Base-by-base conservation (phyloP, 2,797 vertebrate genomes). In the Clarias laeviceps region DNA sequence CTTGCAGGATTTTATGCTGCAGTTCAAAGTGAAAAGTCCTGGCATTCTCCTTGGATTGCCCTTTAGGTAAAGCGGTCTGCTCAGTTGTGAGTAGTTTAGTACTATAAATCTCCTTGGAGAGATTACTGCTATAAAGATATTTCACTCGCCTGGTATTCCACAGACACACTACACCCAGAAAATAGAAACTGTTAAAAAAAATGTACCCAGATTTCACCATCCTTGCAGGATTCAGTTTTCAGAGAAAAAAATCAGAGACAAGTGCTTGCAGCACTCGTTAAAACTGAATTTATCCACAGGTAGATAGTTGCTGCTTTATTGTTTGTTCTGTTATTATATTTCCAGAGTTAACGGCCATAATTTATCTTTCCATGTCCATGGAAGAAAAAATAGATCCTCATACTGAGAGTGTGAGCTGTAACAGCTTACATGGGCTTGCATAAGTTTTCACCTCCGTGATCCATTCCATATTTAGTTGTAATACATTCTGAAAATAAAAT, bases 121-220 rank as follows among this genome's bases (percentile, higher is more conserved):
- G 45, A 64, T 80, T 45, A 18, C 34, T 50, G 61, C 34, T 40
- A 11, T 27, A 80, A 50, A 65, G 37, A 65, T 32, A 32, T 80
- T 80, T 20, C 24, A 27, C 34, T 45, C 32, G 9, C 37, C 61
- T 80, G 24, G 4, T 79, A n/a, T 62, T 45, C 14, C 24, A 62
- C 32, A 79, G 77, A n/a, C 34, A 40, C 77, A 40, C 61, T 15
- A 14, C 12, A 79, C 12, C 22, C 32, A 62, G 34, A 79, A 79
- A 79, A 62, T 37, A 40, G 24, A n/a, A 27, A 32, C 59, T 24
- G 29, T 11, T 24, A 40, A 40, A 57, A n/a, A 24, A 78, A 79
- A 61, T 62, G 64, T 62, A 56, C 78, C 50, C 70, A 24, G 50
- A 66, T 85, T 85, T 54, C 69, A 85, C 15, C 69, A 69, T 78